Base-by-base conservation (phyloP, 1,140 invertebrate species). In the Eupristina koningsbergeri region DNA sequence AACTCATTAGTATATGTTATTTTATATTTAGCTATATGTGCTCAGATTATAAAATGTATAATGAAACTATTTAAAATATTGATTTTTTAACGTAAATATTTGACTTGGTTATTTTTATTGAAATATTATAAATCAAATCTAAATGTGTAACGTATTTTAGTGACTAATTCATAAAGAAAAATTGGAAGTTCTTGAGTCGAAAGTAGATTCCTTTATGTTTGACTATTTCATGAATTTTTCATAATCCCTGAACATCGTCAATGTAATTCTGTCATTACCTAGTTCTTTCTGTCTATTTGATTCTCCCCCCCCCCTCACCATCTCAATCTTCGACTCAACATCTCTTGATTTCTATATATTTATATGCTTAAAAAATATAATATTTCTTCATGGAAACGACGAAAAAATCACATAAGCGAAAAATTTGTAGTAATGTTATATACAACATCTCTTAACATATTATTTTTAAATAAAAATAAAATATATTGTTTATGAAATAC, bases 71-170 rank as follows among this genome's bases (percentile, higher is more conserved):
- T 58, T 26, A 22, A 58, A 1, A 58, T 58, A 58, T 58, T 58
- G 3, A 3, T 58, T 58, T 22, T 58, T 26, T 13, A 71, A 71
- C 0, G 31, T n/a, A 6, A 39, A 84, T 6, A 41, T 84, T n/a
- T 75, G 63, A 87, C 88, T 89, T 80, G 88, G 87, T 87, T 39
- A 83, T 64, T 64, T 47, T 86, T 15, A 67, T 73, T 34, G 85
- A 80, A 67, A 67, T 71, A 13, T 86, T 61, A 3, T 86, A 85
- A n/a, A 88, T 76, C 77, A 85, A 87, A 36, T 89, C 87, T 84
- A 88, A 63, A 84, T 88, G 87, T 26, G 85, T 87, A 8, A 86
- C 87, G 64, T 88, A 88, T 39, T 75, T 53, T 29, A 63, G 80
- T 3, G 85, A 34, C 8, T 84, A 41, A 76, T 89, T 85, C 86